These are phyloP conservation scores for Ciconia stormi DNA, from an alignment of 2,113 vertebrate species.

Conservation along the genomic window DNA sequence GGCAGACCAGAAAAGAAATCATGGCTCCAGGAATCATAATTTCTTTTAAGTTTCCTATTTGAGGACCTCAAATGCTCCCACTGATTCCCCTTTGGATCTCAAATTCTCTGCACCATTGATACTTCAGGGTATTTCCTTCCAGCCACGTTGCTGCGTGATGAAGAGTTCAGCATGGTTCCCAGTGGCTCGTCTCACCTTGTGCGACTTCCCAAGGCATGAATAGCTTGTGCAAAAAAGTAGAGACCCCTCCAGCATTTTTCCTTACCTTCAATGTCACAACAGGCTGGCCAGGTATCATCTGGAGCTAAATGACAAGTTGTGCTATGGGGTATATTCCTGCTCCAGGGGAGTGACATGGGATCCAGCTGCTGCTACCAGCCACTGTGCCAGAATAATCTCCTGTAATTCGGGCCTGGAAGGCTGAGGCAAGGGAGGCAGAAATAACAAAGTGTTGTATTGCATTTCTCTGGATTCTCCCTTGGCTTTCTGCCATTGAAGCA, in stretches of 20 bases:
- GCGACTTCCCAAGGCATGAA: neutral
- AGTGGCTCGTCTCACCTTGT: neutral
- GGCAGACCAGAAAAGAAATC: neutral
- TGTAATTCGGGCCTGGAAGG: neutral
- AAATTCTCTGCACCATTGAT: neutral
- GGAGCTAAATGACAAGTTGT: neutral
- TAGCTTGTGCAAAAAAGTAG: neutral
- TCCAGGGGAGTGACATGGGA: neutral
- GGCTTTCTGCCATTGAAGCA: neutral
- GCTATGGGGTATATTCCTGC: neutral
- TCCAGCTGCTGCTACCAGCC: neutral
- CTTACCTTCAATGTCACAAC: neutral
- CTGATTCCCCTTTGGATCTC: neutral
- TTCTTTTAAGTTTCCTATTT: neutral
- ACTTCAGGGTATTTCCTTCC: neutral
- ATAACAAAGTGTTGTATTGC: neutral
- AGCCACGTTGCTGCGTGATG: neutral
- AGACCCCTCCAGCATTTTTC: neutral
- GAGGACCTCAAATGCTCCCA: neutral
- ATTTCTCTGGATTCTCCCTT: neutral
- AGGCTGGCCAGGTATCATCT: neutral
- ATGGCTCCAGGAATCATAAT: neutral
- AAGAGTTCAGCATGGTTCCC: neutral
- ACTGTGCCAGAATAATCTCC: neutral
- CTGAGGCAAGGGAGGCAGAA: neutral